Percentiles rank a stretch among this genome's conserved stretches.
These are phyloP conservation scores for Cossypha niveicapilla DNA, from an alignment of 2,797 vertebrate species.

Conservation along the genomic window DNA sequence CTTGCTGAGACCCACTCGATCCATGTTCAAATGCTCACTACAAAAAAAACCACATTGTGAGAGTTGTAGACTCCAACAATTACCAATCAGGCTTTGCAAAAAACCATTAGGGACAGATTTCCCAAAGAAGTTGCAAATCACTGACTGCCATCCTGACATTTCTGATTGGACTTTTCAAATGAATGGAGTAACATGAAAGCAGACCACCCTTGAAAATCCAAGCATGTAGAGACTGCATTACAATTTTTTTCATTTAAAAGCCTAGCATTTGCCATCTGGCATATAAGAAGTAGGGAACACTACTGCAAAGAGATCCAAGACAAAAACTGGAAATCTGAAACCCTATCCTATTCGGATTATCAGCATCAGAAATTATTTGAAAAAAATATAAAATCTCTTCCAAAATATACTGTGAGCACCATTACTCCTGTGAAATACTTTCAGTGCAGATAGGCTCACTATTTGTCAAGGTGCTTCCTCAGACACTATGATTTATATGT, in stretches of 20 bases:
- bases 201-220: not conserved
- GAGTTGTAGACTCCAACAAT: not conserved
- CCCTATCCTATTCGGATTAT: not conserved
- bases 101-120: not conserved
- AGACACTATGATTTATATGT: not conserved
- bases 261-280: not conserved
- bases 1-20: slow-evolving; percentile 85
- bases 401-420: not conserved
- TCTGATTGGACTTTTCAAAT: not conserved
- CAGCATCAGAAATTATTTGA: not conserved
- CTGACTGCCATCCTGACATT: not conserved
- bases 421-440: not conserved
- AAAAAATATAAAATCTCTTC: not conserved
- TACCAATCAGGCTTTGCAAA: not conserved
- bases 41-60: not conserved
- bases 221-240: not conserved
- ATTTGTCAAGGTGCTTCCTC: not conserved
- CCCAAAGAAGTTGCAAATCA: not conserved
- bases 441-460: not conserved
- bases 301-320: not conserved
- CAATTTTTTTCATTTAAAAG: not conserved
- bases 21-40: slow-evolving; percentile 83
- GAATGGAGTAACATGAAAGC: not conserved
- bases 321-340: not conserved
- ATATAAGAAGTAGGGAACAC: not conserved